Base-by-base conservation (phyloP, 2,797 vertebrate species). In the Selene dorsalis region DNA sequence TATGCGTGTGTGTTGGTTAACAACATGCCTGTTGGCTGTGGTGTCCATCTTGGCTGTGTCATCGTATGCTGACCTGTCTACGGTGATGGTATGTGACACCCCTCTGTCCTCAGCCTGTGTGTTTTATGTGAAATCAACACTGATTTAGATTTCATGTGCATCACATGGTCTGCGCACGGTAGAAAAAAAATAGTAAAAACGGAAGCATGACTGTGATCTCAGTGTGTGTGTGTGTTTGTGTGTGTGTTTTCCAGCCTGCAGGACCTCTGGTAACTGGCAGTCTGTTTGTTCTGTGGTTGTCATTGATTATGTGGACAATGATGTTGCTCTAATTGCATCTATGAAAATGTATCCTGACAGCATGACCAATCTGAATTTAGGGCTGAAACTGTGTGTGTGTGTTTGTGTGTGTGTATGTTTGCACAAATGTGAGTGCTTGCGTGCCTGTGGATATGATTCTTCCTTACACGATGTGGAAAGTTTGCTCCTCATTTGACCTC, bases 401-500 rank as follows among this genome's bases (percentile, higher is more conserved):
- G 53, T 59, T 39, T 24, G 62, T 62, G 62, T 38, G 53, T 57
- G 45, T 43, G 28, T 35, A 24, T 38, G 62, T 53, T 68, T 69
- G 53, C 56, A 39, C 24, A 59, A 62, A 62, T 43, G 52, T 59
- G 45, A 26, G 6, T 22, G 50, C 16, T 11, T 52, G 47, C 17
- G 2, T 72, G 82, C 75, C 66, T 79, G 64, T 80, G 79, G 77
- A 58, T 73, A 45, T 26, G 69, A 79, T 71, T 82, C 69, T 80
- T 76, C 73, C 81, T 71, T 82, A 75, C 76, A 78, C 41, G 20
- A 87, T 85, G 77, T 82, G 73, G 82, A 84, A 88, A 82, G 69
- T 89, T 80, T 85, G 84, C 81, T 89, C 83, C 77, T 75, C 80
- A 82, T 89, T 79, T 88, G 88, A 91, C 89, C 85, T 89, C 72